phyloP scores from a whole-genome alignment of 2,113 vertebrate species.

The Muscicapa adusta region DNA sequence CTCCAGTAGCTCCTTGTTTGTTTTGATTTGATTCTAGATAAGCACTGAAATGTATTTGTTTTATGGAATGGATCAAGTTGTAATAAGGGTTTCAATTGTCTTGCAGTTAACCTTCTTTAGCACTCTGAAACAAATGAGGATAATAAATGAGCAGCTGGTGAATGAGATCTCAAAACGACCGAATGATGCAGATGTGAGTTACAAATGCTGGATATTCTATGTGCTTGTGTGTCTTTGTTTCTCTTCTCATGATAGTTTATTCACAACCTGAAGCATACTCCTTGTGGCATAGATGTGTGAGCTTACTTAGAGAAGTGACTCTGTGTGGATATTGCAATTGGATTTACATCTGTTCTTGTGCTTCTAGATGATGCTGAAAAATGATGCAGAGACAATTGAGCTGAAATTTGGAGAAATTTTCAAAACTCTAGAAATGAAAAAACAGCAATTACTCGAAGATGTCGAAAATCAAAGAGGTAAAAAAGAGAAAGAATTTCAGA shows the following conservation, averaged over 20 bases:
- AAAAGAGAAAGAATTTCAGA: constrained; percentile 50
- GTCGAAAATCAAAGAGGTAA: constrained; percentile 53
- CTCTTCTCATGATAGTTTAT: background rate
- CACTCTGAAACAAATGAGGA: constrained; percentile 63
- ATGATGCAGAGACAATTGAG: constrained; percentile 33
- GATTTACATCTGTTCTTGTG: background rate
- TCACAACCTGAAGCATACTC: background rate
- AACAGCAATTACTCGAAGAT: constrained; percentile 50
- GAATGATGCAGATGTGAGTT: constrained; percentile 16
- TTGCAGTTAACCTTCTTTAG: constrained; percentile 67
- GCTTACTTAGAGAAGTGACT: background rate
- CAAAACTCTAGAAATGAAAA: constrained; percentile 59
- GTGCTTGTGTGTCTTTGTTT: background rate
- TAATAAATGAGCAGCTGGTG: constrained; percentile 47
- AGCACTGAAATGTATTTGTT: background rate
- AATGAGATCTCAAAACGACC: constrained; percentile 35
- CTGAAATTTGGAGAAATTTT: constrained; percentile 57
- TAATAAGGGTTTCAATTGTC: background rate
- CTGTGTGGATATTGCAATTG: background rate
- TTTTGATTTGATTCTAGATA: background rate
- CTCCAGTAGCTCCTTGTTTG: background rate
- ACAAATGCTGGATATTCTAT: background rate
- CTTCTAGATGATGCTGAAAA: constrained; percentile 40
- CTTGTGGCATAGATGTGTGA: background rate
- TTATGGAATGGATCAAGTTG: background rate